Base-by-base conservation (phyloP, 2,113 vertebrate genomes). In the Chunga burmeisteri region DNA sequence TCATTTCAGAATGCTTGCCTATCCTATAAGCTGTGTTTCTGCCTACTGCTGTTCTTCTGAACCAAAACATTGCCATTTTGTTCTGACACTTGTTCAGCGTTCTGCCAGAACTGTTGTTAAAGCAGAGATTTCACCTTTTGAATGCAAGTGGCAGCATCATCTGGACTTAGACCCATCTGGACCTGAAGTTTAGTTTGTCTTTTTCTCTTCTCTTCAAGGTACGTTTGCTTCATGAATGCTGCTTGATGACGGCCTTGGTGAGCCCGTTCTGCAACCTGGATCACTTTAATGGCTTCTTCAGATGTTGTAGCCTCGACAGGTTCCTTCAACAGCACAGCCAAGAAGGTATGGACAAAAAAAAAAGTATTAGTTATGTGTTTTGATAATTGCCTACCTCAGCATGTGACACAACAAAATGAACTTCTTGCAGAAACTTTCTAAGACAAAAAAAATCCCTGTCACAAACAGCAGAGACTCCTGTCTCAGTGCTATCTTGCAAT, bases 261-360 rank as follows among this genome's bases (percentile, higher is more conserved):
- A 3, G 98, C 98, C 20, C 98, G 91, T 90, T 99, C 99, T 1
- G 98, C 97, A 19, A 98, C 72, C 91, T 99, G 98, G 78, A 99
- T 98, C 15, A 97, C 0, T 55, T 85, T 96, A 34, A 98, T 19
- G 2, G 97, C 98, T 62, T 98, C 98, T 32, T 98, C 98, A 3
- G 98, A 5, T 5, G 98, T 79, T 68, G 99, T 90, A 11, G 29
- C 11, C 47, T 73, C 91, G 15, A 58, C 2, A 3, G 42, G 7
- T 47, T 68, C 49, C 95, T 97, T 96, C 97, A 98, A 46, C 13
- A 56, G 63, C 61, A 67, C 42, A 80, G 66, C 10, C 67, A 85
- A 66, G 72, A 92, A 67, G 7, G 38, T 68, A 67, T 3, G 14
- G 40, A n/a, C 19, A 89, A 49, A 89, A 49, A 87, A 40, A 4